Evolutionary conservation across 2,888 invertebrate species (phyloP), one percentile per base, ranked within the genome.

Genomic region (Hemithea aestivaria): DNA sequence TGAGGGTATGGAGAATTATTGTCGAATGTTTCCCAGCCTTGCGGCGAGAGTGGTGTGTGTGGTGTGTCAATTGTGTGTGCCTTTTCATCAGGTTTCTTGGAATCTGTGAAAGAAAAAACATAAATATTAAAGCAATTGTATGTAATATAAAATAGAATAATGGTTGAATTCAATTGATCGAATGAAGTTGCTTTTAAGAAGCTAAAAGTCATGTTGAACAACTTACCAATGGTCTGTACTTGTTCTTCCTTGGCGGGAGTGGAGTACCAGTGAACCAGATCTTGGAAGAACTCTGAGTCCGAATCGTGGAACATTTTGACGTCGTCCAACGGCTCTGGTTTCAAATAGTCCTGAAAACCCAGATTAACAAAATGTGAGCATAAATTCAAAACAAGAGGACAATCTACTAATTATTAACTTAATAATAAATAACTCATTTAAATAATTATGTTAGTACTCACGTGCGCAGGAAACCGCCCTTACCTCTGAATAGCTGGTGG

Each of bases 241-340:
- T 62, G 74, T 76, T 76, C 82, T 73, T 74, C 82, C 83, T 75
- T 87, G 70, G 73, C 81, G 76, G 76, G 85, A 69, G 71, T 77
- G 68, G 75, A 85, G 77, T 90, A 91, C 89, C 88, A 91, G 58
- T 78, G 79, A 66, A 84, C 89, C 77, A 92, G 88, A 83, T 92
- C 92, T 88, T 91, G 90, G 87, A 91, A 92, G 83, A 90, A 89
- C 80, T 92, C 92, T 89, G 83, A 89, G 83, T 89, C 81, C 82
- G 82, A 64, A 51, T 78, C 79, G 74, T 76, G 75, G 63, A 73
- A 75, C 87, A 87, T 87, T 68, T 70, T 70, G 71, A 64, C 71
- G 70, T 75, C 79, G 75, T 66, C 68, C 60, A 64, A 59, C 45
- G 76, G 76, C 67, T 87, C 87, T 76, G 73, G 56, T 77, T 84